Evolutionary conservation across 1,140 invertebrate genomes (phyloP), one percentile per base, ranked within the genome.

Genomic region (Saccostrea glomerata): DNA sequence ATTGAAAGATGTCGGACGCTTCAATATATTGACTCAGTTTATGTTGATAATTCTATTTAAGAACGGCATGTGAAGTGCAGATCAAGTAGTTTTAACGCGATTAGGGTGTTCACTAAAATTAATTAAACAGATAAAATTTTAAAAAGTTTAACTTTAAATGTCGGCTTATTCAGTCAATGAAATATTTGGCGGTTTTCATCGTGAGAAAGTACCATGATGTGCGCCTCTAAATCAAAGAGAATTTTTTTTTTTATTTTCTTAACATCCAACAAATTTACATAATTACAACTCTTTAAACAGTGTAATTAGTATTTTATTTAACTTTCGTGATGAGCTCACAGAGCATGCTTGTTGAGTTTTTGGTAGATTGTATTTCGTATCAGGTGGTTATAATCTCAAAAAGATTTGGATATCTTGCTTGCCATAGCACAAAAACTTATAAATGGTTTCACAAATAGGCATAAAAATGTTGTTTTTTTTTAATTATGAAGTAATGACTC

Each of bases 11-110:
- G 70, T 77, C 70, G 15, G 70, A 77, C 5, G 70, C 12, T 77
- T 77, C 70, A 77, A 73, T 77, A 36, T 77, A 77, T 36, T 77
- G 70, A 77, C 70, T 77, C 25, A 11, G 30, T 77, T 77, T 11
- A 25, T 77, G 70, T 77, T 77, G 70, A 77, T 77, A 77, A 40
- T 77, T 77, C 70, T 77, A 77, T 40, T 77, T 77, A 77, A 25
- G 70, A 77, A 77, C 70, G 36, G 70, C 25, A 77, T 25, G 70
- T 30, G 70, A 77, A 77, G 70, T 77, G 70, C 70, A 77, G 70
- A 77, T 77, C 70, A 77, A 77, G 25, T 77, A 77, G 70, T 77
- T 77, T 47, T 30, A 77, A 77, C 70, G 36, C 23, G 70, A 77
- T 77, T 77, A 77, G 58, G 30, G 70, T 77, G 70, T 77, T 30